A percentile compares a stretch with the other conserved stretches of the same genome.
phyloP scores from a whole-genome alignment of 37 sponge, comb jelly and placozoan genomes.

The Spongia lamella region DNA sequence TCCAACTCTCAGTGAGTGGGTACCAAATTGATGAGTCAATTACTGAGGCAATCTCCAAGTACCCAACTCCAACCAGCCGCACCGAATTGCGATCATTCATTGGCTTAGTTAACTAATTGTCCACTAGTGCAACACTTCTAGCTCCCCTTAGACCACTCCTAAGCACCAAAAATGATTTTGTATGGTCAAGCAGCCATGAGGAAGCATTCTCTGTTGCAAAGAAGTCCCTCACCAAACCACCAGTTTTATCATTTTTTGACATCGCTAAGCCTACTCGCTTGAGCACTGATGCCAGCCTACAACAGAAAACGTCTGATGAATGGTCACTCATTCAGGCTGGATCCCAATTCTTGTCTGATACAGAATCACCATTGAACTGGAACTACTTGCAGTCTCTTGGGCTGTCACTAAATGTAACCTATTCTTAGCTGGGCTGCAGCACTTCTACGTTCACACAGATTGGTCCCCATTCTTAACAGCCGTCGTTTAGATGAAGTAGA shows the following conservation, averaged over 20 bases:
- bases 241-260: constrained; percentile 36
- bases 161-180: neutral
- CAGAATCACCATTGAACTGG: constrained; percentile 40
- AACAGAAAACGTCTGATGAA: constrained; percentile 1
- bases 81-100: constrained; percentile 41
- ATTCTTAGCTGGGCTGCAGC: too few relatives aligned
- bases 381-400: constrained; percentile 45
- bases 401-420: constrained; percentile 34
- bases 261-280: constrained; percentile 33
- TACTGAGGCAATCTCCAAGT: constrained; percentile 35
- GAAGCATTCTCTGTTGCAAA: constrained; percentile 23
- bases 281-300: constrained; percentile 41
- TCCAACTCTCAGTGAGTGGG: constrained; percentile 3
- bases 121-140: constrained; percentile 10
- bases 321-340: constrained; percentile 37
- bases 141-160: constrained; percentile 16
- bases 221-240: constrained; percentile 11
- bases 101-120: constrained; percentile 37
- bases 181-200: too few relatives aligned
- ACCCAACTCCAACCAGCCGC: constrained; percentile 38
- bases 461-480: constrained; percentile 50
- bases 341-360: constrained; percentile 30
- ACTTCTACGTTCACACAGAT: constrained; percentile 22
- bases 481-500: too few relatives aligned
- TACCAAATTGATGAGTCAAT: constrained; percentile 17